phyloP scores from a whole-genome alignment of 1,140 invertebrate genomes.

The Heterodera carotae region DNA sequence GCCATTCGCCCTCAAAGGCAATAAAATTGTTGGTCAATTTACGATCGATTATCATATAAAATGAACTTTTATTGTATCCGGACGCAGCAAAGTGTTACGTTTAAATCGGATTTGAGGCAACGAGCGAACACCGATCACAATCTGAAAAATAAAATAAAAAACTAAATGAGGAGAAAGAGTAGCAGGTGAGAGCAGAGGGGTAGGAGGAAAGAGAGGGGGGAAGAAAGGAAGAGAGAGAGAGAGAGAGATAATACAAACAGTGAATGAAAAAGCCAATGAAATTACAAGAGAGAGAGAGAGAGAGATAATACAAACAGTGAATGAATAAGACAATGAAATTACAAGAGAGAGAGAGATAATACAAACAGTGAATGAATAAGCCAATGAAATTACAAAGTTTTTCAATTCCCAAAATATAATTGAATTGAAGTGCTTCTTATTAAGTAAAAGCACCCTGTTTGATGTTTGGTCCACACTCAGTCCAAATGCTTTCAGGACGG shows the following conservation, averaged over 20 bases:
- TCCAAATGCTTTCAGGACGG: constrained; percentile 17
- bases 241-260: not conserved
- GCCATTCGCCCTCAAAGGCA: constrained; percentile 14
- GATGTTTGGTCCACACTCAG: constrained; percentile 17
- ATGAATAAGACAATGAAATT: too few relatives aligned
- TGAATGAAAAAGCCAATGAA: too few relatives aligned
- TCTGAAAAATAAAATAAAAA: constrained; percentile 10
- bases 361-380: not conserved
- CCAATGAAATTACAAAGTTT: not conserved
- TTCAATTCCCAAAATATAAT: too few relatives aligned
- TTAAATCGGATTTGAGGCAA: constrained; percentile 11
- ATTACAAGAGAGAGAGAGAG: too few relatives aligned
- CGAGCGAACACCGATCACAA: constrained; percentile 20
- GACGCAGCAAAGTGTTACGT: constrained; percentile 6
- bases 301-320: not conserved
- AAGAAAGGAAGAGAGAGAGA: too few relatives aligned
- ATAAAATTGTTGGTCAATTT: not conserved
- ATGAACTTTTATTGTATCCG: not conserved
- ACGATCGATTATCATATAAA: not conserved
- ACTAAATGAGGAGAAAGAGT: too few relatives aligned
- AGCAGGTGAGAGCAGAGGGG: too few relatives aligned
- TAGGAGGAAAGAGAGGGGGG: too few relatives aligned
- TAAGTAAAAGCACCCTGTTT: not conserved
- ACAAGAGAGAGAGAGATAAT: too few relatives aligned
- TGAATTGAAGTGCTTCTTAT: not conserved